Evolutionary conservation across 2,113 vertebrate genomes (phyloP).

Genomic region (Oncorhynchus mykiss): DNA sequence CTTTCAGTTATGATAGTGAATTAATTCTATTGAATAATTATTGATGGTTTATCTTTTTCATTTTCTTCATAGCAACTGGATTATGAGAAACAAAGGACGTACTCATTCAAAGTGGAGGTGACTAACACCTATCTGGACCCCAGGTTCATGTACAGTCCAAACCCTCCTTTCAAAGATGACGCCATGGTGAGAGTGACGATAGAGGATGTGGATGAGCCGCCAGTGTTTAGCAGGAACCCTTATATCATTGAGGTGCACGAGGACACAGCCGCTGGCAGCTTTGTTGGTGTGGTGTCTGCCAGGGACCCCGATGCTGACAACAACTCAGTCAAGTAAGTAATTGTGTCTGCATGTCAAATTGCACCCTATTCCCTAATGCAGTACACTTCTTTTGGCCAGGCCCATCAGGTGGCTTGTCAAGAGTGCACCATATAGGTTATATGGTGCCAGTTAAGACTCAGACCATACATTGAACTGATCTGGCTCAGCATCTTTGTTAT

Average conservation of each 20-base stretch:
- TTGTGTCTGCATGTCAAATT: too few relatives aligned
- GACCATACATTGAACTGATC: too few relatives aligned
- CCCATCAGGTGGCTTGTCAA: too few relatives aligned
- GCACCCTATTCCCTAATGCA: too few relatives aligned
- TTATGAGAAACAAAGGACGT: slow-evolving; percentile 88
- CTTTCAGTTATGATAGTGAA: slow-evolving; percentile 16
- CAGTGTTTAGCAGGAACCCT: slow-evolving; percentile 84
- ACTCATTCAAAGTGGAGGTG: slow-evolving; percentile 89
- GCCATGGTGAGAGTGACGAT: slow-evolving; percentile 86
- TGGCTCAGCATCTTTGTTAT: too few relatives aligned
- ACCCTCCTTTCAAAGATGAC: slow-evolving; percentile 90
- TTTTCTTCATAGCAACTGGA: slow-evolving; percentile 80
- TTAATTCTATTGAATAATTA: slow-evolving; percentile 13
- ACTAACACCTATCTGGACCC: slow-evolving; percentile 86
- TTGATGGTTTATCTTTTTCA: too few relatives aligned
- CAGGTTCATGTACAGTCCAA: slow-evolving; percentile 83
- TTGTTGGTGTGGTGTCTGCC: slow-evolving; percentile 86
- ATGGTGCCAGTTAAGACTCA: too few relatives aligned
- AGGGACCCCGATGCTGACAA: slow-evolving; percentile 86
- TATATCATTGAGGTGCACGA: slow-evolving; percentile 95
- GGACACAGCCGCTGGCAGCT: slow-evolving; percentile 86
- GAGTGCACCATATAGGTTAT: too few relatives aligned
- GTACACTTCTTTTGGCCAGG: too few relatives aligned
- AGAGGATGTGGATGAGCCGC: slow-evolving; percentile 89
- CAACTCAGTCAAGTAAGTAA: slow-evolving; percentile 86